phyloP scores from a whole-genome alignment of 1,140 invertebrate genomes.

The Diabrotica undecimpunctata region DNA sequence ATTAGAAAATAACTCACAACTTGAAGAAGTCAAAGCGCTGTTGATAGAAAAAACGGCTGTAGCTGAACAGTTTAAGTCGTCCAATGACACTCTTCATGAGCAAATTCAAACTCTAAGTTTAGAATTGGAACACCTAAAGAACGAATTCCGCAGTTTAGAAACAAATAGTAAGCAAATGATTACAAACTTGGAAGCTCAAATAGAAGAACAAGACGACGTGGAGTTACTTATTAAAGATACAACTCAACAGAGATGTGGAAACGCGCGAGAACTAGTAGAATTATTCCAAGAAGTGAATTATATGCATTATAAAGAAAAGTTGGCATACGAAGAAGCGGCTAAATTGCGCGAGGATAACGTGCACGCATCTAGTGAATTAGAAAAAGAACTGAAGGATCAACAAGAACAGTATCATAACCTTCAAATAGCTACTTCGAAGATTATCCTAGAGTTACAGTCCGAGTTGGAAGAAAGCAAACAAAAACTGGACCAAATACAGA shows the following conservation, averaged over 20 bases:
- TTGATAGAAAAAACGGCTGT: slow-evolving; percentile 7
- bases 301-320: neutral
- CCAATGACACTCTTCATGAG: neutral
- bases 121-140: slow-evolving; percentile 7
- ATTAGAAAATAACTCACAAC: slow-evolving; percentile 6
- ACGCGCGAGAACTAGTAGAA: too few relatives aligned
- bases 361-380: neutral
- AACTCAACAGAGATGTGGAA: too few relatives aligned
- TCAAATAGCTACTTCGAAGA: neutral
- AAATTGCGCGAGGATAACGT: too few relatives aligned
- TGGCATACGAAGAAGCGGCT: neutral
- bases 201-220: neutral
- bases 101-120: neutral
- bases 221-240: too few relatives aligned
- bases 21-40: slow-evolving; percentile 11
- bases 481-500: slow-evolving; percentile 7
- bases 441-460: neutral
- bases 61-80: neutral
- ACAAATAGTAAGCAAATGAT: neutral
- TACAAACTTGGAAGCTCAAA: neutral
- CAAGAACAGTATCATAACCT: neutral
- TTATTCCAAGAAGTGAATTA: too few relatives aligned
- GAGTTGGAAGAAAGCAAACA: slow-evolving; percentile 14
- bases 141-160: neutral
- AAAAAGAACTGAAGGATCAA: neutral